phyloP scores from a whole-genome alignment of 2,888 invertebrate species.

The Pristionchus arcanus region DNA sequence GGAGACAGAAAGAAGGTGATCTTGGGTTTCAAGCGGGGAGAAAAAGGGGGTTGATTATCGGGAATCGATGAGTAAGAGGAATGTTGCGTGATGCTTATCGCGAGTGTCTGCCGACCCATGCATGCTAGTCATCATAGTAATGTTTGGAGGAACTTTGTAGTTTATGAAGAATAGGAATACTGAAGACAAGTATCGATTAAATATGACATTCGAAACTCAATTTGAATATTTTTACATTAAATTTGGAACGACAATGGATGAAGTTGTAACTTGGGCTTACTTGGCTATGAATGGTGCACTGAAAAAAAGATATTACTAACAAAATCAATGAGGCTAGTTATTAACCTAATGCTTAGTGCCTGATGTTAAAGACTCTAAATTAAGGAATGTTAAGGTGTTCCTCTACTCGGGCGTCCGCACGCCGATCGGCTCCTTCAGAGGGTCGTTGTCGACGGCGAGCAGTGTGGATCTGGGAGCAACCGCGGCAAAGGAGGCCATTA shows the following conservation, averaged over 20 bases:
- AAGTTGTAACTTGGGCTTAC: too few species aligned
- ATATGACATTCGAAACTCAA: too few species aligned
- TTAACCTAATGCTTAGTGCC: background rate
- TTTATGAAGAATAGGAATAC: too few species aligned
- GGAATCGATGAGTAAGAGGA: background rate
- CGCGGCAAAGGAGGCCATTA: slow-evolving; percentile 86
- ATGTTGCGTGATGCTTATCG: background rate
- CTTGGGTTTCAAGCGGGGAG: background rate
- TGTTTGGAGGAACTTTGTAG: too few species aligned
- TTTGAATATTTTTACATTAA: too few species aligned
- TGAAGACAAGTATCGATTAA: too few species aligned
- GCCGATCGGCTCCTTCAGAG: slow-evolving; percentile 96
- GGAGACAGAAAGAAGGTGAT: slow-evolving; percentile 49
- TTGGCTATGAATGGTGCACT: too few species aligned
- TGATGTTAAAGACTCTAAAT: background rate
- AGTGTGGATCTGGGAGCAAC: slow-evolving; percentile 93
- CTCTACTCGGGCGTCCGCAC: slow-evolving; percentile 95
- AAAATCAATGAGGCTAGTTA: too few species aligned
- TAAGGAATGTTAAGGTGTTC: slow-evolving; percentile 85
- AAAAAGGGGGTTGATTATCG: background rate
- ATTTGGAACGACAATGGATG: too few species aligned
- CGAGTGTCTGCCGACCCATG: too few species aligned
- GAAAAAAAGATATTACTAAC: too few species aligned
- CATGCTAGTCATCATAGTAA: too few species aligned
- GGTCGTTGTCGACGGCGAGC: slow-evolving; percentile 87